Evolutionary conservation across 2,888 invertebrate species (phyloP), one percentile per base, ranked within the genome.

Genomic region (Lacanobia oleracea): DNA sequence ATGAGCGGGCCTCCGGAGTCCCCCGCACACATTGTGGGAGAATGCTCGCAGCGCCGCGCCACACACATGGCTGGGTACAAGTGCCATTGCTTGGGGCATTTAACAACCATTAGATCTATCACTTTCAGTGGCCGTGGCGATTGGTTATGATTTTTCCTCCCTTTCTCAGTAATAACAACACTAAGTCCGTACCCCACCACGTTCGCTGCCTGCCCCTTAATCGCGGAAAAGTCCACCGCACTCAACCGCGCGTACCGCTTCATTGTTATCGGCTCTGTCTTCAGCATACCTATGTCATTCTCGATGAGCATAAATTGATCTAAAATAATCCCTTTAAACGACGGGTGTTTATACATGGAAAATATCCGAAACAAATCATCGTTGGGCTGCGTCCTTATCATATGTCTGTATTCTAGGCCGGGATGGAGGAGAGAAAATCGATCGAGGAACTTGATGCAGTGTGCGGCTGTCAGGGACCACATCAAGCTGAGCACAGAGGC

Each of bases 361-460:
- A 61, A n/a, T 73, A 73, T 50, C 10, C 33, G 40, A 62, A 51
- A 51, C n/a, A n/a, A 9, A 33, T 21, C 21, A 0, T 43, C 62
- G 3, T 63, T 62, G 33, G 64, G 63, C 51, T 45, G 40, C 8
- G 51, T 64, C 27, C 48, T 56, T 61, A 79, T 51, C 54, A 77
- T 64, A 33, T 61, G 53, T 27, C 53, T 79, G 61, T 64, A 10
- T 50, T 37, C 4, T 54, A n/a, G 12, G 33, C n/a, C 18, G 27
- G 51, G 60, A 43, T 73, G 54, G 2, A 48, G 48, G 5, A 6
- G 9, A 16, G 43, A 7, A 43, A 53, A 64, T 75, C 23, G 51
- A 21, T 75, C 64, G 21, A 79, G 16, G n/a, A 79, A 79, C 27
- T 67, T 37, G 23, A 79, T 67, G 51, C 80, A 75, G 54, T 75